Base-by-base conservation (phyloP, 2,113 vertebrate genomes). In the Seriola dumerili region DNA sequence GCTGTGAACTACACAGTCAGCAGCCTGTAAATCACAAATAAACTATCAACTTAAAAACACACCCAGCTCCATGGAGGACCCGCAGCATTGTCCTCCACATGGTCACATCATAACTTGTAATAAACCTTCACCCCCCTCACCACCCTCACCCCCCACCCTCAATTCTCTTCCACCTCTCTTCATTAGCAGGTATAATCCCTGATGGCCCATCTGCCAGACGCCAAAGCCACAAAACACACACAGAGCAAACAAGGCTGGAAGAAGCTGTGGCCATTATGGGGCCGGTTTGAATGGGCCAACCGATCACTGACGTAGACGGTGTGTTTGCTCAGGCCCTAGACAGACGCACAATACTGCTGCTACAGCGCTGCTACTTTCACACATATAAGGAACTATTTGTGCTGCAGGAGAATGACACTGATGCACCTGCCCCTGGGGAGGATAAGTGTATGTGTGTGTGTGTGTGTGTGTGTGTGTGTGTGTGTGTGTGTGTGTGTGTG, bases 101-200 rank as follows among this genome's bases (percentile, higher is more conserved):
- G 6, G 29, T 83, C 61, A 46, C 63, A 77, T 82, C 81, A 67
- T 72, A 79, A 85, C 83, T 78, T 29, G 70, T 50, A 72, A 71
- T 78, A 70, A 81, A 75, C 19, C 71, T 36, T 13, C 23, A 54
- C 21, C 57, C 72, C 40, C 19, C 0, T 9, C 69, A 14, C 16
- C 21, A 0, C 10, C 5, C 46, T 48, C 2, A 57, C 6, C 25
- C 72, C 10, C 36, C 32, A 14, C 52, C 63, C 55, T 19, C 50
- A 11, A 23, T 54, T 76, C 72, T 58, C 59, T 44, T 25, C 80
- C 87, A 63, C 79, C 74, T 83, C 89, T 79, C 74, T 86, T 93
- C 85, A 87, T 94, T 91, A 93, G 86, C 84, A 89, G 86, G 87
- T 89, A 81, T 93, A 94, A 94, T 94, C 92, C 90, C 89, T 16